Conservation (phyloP, 1,140 invertebrate species). For the Latrodectus geometricus region DNA sequence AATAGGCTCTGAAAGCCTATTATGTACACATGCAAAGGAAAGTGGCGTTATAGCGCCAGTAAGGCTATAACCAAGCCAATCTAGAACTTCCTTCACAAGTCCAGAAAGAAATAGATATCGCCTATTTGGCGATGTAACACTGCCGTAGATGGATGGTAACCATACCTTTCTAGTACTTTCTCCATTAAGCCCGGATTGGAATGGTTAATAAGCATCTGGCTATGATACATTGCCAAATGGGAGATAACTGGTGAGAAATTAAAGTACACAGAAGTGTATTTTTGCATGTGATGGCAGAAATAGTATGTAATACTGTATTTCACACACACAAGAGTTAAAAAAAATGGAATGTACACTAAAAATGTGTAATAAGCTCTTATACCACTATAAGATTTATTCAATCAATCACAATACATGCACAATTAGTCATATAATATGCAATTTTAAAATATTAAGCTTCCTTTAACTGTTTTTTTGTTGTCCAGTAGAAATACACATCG, state of each 20-base stretch:
- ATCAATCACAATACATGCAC: conserved; percentile 57
- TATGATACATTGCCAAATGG: no score
- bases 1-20: conserved; percentile 36
- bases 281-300: conserved; percentile 53
- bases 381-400: conserved; percentile 61
- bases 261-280: neutral
- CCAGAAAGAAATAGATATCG: no score
- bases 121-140: no score
- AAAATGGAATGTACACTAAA: conserved; percentile 63
- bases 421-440: conserved; percentile 59
- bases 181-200: no score
- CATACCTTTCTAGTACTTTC: no score
- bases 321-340: conserved; percentile 43
- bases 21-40: conserved; percentile 28
- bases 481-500: conserved; percentile 49
- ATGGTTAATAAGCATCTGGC: no score
- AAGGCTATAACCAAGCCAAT: no score
- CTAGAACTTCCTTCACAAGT: no score
- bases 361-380: conserved; percentile 62
- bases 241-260: conserved; percentile 9
- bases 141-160: no score
- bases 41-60: no score
- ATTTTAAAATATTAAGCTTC: conserved; percentile 62
- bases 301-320: conserved; percentile 58
- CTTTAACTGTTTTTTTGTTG: conserved; percentile 36